Percentiles rank a stretch among this genome's conserved stretches.
These are phyloP conservation scores for Callocephalon fimbriatum DNA, from an alignment of 2,113 vertebrate species.

Conservation along the genomic window DNA sequence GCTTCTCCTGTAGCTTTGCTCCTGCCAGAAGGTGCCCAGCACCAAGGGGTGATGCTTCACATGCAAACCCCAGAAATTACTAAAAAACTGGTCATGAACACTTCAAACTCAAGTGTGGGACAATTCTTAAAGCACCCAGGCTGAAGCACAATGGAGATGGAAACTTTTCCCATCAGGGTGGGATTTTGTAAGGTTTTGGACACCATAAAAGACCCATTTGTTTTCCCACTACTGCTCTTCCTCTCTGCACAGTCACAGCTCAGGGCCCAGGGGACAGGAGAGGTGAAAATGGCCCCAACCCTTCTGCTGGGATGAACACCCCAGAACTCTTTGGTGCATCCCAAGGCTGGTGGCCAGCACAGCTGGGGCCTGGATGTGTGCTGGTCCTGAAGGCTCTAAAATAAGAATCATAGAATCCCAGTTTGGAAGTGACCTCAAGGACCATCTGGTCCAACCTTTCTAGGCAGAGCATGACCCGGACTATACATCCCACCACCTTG, in stretches of 20 bases:
- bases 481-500: background rate
- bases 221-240: background rate
- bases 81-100: background rate
- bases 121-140: background rate
- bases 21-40: background rate
- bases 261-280: background rate
- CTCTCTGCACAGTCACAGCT: background rate
- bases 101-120: background rate
- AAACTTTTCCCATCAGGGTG: background rate
- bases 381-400: background rate
- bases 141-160: background rate
- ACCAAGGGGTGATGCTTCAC: accelerated
- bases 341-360: background rate
- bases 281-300: background rate
- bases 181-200: background rate
- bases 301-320: background rate
- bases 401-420: background rate
- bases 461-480: background rate
- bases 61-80: background rate
- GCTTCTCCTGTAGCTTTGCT: background rate
- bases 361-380: background rate
- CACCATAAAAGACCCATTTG: background rate
- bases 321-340: background rate
- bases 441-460: background rate
- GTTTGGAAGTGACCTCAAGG: background rate